Base-by-base conservation (phyloP, 2,888 invertebrate species). In the Tinea pellionella region DNA sequence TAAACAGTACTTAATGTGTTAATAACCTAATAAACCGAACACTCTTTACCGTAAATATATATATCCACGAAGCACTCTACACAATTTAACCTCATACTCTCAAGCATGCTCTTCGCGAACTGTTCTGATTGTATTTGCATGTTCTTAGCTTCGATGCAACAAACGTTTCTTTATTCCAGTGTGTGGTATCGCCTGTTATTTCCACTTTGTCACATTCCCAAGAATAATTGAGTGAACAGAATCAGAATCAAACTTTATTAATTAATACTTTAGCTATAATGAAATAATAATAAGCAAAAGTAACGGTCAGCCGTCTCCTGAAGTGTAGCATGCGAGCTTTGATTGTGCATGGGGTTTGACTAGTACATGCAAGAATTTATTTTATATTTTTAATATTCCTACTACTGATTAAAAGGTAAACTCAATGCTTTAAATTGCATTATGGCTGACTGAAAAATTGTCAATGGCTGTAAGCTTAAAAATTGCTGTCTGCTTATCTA, bases 291-390 rank as follows among this genome's bases (percentile, higher is more conserved):
- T 15, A 15, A 47, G 15, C 47, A 47, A 47, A 47, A 9, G 16
- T 16, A 9, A 16, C 13, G 47, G 8, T 47, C 47, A 47, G 24
- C 53, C 19, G 53, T 53, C 19, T 53, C 24, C 53, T 1, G 53
- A 18, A 24, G 53, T 16, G 13, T 53, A 53, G 87, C 87, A 87
- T 86, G 87, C 85, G 85, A 80, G 86, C 86, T 87, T 87, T 85
- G 78, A 78, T 86, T 87, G 81, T 86, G 87, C 87, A 87, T 87
- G 87, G 86, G 85, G 81, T 72, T 84, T 84, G 74, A 77, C 13
- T 86, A 84, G 83, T 77, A 77, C 82, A 76, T 30, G 76, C 76
- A 80, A 59, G 83, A 85, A 86, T 87, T 85, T 78, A 69, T 75
- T 76, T 70, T 74, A 74, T 58, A 29, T 61, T 16, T 71, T 71